phyloP scores from a whole-genome alignment of 2,797 vertebrate genomes.

The Limnodromus scolopaceus region DNA sequence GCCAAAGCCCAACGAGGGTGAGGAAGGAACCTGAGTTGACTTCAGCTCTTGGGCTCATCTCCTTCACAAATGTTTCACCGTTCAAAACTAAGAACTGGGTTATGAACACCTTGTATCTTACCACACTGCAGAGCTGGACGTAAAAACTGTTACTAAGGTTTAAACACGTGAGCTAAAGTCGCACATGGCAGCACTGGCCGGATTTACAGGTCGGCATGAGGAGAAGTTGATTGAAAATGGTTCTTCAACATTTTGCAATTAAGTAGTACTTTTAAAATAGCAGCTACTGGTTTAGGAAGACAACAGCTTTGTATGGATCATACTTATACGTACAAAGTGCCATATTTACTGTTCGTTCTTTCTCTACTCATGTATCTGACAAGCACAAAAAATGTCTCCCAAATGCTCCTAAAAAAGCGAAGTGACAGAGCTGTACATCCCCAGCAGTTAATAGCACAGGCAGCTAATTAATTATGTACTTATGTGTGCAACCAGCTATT shows the following conservation, averaged over 20 bases:
- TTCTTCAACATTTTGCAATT: neutral
- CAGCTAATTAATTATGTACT: slow-evolving; percentile 30
- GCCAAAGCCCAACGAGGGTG: neutral
- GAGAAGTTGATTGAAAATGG: neutral
- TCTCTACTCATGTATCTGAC: neutral
- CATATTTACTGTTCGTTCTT: neutral
- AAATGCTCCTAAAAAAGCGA: neutral
- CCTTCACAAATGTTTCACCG: neutral
- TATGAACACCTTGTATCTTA: neutral
- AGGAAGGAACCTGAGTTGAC: neutral
- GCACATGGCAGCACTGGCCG: neutral
- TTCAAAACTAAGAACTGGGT: neutral
- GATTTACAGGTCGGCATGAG: neutral
- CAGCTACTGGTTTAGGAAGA: neutral
- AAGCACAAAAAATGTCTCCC: neutral
- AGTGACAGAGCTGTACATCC: neutral
- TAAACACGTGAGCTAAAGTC: neutral
- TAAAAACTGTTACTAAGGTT: neutral
- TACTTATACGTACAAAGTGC: neutral
- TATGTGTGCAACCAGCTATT: neutral
- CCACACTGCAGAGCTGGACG: accelerated
- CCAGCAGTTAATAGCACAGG: neutral
- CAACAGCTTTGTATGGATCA: neutral
- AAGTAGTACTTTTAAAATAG: neutral
- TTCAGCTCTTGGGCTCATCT: neutral